Conservation (phyloP, 2,113 vertebrate genomes). For the Madoqua kirkii region DNA sequence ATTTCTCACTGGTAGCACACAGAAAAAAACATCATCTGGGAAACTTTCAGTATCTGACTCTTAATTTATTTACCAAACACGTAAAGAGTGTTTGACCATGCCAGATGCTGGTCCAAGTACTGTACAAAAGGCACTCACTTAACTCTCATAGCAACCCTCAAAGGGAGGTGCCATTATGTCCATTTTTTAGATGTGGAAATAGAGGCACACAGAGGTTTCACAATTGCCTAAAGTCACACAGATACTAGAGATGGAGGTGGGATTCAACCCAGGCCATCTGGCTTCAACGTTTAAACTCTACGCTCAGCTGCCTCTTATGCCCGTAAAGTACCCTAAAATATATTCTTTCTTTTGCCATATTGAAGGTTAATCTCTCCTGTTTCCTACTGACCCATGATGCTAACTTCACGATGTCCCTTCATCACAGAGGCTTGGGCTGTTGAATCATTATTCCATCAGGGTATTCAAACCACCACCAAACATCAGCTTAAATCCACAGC, state of each 20-base stretch:
- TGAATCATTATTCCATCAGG: no score
- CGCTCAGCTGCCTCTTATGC: not conserved
- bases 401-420: not conserved
- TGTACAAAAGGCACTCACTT: not conserved
- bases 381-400: not conserved
- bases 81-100: not conserved
- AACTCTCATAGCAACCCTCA: not conserved
- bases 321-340: not conserved
- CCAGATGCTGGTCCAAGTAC: not conserved
- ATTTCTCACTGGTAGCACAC: not conserved
- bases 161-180: fast-evolving
- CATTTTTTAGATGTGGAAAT: not conserved
- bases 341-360: not conserved
- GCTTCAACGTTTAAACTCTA: not conserved
- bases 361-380: not conserved
- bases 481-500: no score
- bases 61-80: not conserved
- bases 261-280: not conserved
- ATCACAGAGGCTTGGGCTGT: no score
- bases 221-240: not conserved
- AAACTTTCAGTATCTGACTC: not conserved
- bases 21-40: not conserved
- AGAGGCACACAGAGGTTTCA: not conserved
- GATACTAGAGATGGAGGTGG: not conserved
- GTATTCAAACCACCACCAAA: not conserved